Base-by-base conservation (phyloP, 2,113 vertebrate species). In the Marmota monax region DNA sequence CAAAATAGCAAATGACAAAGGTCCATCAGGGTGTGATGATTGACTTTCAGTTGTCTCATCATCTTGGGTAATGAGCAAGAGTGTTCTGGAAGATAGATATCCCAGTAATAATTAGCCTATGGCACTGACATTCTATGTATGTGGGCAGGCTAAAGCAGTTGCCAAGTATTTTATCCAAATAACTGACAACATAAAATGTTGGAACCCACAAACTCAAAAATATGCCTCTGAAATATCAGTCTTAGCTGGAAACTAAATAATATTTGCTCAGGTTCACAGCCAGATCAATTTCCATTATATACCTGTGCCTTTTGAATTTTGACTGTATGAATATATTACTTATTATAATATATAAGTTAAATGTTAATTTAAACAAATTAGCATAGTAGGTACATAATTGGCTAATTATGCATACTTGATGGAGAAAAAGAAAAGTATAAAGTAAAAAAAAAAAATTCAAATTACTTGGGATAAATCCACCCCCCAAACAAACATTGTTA, bases 291-390 rank as follows among this genome's bases (percentile, higher is more conserved):
- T 63, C 61, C 23, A 63, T 63, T 63, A 27, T 63, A 91, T 18
- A 32, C 5, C 34, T 94, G 86, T 82, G 70, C 56, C 56, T 74
- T 74, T 76, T 45, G 25, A 37, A 76, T 70, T 92, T 92, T 32
- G 13, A 58, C 61, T n/a, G 20, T 74, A 8, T 58, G 72, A 69
- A 20, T 67, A 29, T 92, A 80, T 53, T 73, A 10, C 22, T 70
- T 92, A 87, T 72, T 92, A 82, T 83, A 90, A 85, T 65, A 67
- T 29, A 73, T 73, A 74, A 74, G 27, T 78, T 93, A 88, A 63
- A 29, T 90, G 14, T 72, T 85, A 67, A 34, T 73, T 56, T 56
- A 92, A 87, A 51, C 25, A 53, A 86, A 91, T 74, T 45, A 48
- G 56, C 56, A 37, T 37, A 39, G 39, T 76, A 20, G 53, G 6